phyloP scores from a whole-genome alignment of 2,797 vertebrate species.

The Eidolon dupreanum region DNA sequence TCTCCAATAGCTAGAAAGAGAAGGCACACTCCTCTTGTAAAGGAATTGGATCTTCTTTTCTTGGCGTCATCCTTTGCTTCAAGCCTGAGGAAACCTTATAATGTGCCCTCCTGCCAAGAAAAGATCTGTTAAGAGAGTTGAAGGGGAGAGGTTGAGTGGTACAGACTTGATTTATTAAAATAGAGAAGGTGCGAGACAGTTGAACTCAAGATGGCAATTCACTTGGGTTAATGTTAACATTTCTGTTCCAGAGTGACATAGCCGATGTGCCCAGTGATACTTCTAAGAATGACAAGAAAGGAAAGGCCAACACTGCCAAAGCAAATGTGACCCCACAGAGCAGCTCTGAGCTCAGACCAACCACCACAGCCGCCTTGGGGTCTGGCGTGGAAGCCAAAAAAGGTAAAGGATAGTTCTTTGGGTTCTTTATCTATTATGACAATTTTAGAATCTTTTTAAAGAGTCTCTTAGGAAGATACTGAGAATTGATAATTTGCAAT shows the following conservation, averaged over 20 bases:
- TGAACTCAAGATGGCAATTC: neutral
- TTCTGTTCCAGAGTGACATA: slow-evolving; percentile 94
- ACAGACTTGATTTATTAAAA: neutral
- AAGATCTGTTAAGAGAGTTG: neutral
- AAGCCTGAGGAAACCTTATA: neutral
- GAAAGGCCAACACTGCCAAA: slow-evolving; percentile 94
- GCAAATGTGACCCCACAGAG: slow-evolving; percentile 93
- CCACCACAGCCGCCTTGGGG: slow-evolving; percentile 88
- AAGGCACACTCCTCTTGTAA: neutral
- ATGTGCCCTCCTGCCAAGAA: neutral
- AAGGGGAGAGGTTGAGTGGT: neutral
- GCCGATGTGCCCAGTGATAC: slow-evolving; percentile 97
- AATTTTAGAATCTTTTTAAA: neutral
- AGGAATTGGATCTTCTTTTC: neutral
- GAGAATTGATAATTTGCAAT: neutral
- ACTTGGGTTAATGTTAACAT: neutral
- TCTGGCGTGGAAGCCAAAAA: slow-evolving; percentile 91
- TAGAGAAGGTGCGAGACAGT: neutral
- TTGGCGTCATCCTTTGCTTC: neutral
- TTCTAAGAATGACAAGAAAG: slow-evolving; percentile 97
- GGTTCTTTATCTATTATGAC: neutral
- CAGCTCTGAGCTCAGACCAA: slow-evolving; percentile 94
- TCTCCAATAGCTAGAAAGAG: neutral
- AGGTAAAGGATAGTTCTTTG: slow-evolving; percentile 84
- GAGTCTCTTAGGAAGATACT: neutral